Conservation (phyloP, 2,113 vertebrate genomes). For the Odontophorus gujanensis region DNA sequence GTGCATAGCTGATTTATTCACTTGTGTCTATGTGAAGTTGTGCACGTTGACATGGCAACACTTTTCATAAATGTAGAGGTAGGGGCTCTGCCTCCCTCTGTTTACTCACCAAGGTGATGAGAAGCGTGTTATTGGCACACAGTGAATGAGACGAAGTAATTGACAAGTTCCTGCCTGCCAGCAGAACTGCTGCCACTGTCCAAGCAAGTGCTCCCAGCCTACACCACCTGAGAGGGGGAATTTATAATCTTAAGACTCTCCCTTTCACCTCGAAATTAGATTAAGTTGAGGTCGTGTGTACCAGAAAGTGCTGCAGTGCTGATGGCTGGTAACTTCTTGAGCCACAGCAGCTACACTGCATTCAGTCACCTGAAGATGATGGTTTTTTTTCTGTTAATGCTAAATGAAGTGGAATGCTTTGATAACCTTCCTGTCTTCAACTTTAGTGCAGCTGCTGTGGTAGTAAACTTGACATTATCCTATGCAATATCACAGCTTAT, state of each 20-base stretch:
- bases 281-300: background rate
- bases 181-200: conserved; percentile 12
- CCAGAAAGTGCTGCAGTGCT: background rate
- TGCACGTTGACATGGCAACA: background rate
- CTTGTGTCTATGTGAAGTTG: background rate
- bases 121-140: conserved; percentile 26
- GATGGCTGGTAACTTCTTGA: background rate
- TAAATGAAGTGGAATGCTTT: background rate
- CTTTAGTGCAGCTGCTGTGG: background rate
- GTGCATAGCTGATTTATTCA: background rate
- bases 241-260: background rate
- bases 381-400: background rate
- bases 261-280: background rate
- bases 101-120: conserved; percentile 66
- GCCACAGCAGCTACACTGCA: background rate
- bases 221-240: background rate
- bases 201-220: background rate
- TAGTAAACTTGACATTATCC: background rate
- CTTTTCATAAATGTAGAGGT: background rate
- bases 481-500: background rate
- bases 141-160: conserved; percentile 46
- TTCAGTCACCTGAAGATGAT: background rate
- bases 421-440: background rate
- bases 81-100: conserved; percentile 29
- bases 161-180: conserved; percentile 60